A percentile compares a stretch with the other conserved stretches of the same genome.
phyloP scores from a whole-genome alignment of 2,113 vertebrate species.

The Emydura subglobosa region DNA sequence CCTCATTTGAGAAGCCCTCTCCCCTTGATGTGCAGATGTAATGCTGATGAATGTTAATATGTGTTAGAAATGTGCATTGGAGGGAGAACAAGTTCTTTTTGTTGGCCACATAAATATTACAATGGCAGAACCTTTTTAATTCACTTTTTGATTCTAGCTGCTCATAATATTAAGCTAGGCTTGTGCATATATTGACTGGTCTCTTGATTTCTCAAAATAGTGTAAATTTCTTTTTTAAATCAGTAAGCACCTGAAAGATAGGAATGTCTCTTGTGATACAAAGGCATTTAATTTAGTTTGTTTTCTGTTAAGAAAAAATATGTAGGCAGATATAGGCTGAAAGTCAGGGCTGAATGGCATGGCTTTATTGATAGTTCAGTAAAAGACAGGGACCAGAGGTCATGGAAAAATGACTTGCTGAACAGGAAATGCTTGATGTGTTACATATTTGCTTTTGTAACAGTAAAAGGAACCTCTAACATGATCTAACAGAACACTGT shows the following conservation, averaged over 20 bases:
- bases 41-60: conserved; percentile 53
- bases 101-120: conserved; percentile 1
- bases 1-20: conserved; percentile 3
- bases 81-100: conserved; percentile 30
- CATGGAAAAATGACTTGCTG: conserved; percentile 68
- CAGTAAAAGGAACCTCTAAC: conserved; percentile 67
- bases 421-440: conserved; percentile 65
- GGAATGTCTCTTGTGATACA: conserved; percentile 68
- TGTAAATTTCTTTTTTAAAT: conserved; percentile 69
- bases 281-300: conserved; percentile 75
- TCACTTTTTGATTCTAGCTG: conserved; percentile 40
- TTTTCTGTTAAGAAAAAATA: conserved; percentile 67
- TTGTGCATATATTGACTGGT: conserved; percentile 60
- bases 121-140: conserved; percentile 13
- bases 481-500: conserved; percentile 16
- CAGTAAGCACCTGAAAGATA: conserved; percentile 71
- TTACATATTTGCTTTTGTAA: conserved; percentile 68
- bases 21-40: conserved; percentile 41
- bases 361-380: conserved; percentile 73
- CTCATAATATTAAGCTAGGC: conserved; percentile 67
- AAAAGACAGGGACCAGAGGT: conserved; percentile 58
- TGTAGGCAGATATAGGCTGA: conserved; percentile 59
- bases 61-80: conserved; percentile 37
- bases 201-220: conserved; percentile 73
- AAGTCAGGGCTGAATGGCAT: conserved; percentile 65